Evolutionary conservation across 2,888 invertebrate species (phyloP), one percentile per base, ranked within the genome.

Genomic region (Therioaphis trifolii): DNA sequence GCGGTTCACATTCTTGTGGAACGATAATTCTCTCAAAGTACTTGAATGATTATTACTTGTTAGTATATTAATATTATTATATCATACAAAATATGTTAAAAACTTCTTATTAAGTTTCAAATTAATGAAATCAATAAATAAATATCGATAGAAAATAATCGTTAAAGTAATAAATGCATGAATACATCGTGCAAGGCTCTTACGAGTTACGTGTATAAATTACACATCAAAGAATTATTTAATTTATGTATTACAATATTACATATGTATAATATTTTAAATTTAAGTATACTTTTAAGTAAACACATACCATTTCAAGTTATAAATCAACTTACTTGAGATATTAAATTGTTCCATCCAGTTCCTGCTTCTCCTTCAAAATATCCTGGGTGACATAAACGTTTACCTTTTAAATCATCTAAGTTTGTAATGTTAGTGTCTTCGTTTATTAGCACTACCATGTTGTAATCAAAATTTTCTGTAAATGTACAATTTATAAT

Each of bases 331-430:
- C 91, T 90, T 89, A 95, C 94, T 90, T 93, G 92, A 11, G 93
- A 92, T 46, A 96, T 89, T 0, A 95, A 93, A 86, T 93, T 93
- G 0, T 94, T 93, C 91, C 94, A 93, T 24, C 95, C 94, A 27
- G 92, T 91, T 77, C 91, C 91, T 66, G 92, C 91, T 0, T 94
- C 94, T 74, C 92, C 78, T 40, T 85, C 85, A 76, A 85, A 85
- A 86, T 90, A 92, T 2, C 95, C 95, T 0, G 96, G 94, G 88
- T 96, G 96, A 87, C 97, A 97, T 15, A 95, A 92, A 52, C 91
- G 92, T 78, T 92, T 93, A 52, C 93, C 93, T 84, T 90, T 89
- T 49, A 97, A 89, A 86, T 93, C 90, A 87, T 91, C 88, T 86
- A 91, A 89, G 4, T 91, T 91, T 75, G 91, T 91, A 72, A 94